A percentile compares a stretch with the other conserved stretches of the same genome.
Evolutionary conservation across 2,113 vertebrate genomes (phyloP).

Genomic region (Telmatochromis brichardi): DNA sequence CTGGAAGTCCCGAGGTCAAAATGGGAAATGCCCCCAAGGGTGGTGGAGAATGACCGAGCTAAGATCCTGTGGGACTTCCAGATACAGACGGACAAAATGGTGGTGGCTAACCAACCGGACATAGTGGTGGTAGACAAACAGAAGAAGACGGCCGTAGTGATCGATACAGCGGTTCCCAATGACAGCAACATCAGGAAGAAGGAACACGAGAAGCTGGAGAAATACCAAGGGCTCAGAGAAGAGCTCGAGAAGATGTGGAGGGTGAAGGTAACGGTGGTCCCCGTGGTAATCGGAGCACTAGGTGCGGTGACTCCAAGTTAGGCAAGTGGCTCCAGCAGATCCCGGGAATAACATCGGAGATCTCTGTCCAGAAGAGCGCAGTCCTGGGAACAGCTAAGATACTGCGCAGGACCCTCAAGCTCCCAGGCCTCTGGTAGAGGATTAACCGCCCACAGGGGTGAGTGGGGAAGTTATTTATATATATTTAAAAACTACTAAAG

Average conservation of each 20-base stretch:
- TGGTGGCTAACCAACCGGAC: no score
- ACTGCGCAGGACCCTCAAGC: not conserved
- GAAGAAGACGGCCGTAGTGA: no score
- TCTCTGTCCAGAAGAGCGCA: not conserved
- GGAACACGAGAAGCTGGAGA: fast-evolving
- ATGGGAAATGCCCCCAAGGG: no score
- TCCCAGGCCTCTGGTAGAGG: not conserved
- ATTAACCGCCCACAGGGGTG: fast-evolving
- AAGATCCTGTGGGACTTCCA: no score
- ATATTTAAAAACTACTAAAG: not conserved
- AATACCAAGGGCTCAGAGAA: not conserved
- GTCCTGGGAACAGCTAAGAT: not conserved
- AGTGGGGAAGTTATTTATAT: not conserved
- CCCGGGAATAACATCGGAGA: fast-evolving
- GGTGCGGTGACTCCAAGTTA: fast-evolving
- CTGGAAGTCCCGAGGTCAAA: no score
- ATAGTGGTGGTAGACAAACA: no score
- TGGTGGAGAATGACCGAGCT: no score
- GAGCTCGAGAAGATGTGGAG: fast-evolving
- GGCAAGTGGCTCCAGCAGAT: not conserved
- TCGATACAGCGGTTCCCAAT: fast-evolving
- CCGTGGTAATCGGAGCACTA: fast-evolving
- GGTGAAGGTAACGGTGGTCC: fast-evolving
- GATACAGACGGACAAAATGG: no score
- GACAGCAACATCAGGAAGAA: fast-evolving